Conservation (phyloP, 2,888 invertebrate species). For the Seladonia tumulorum region DNA sequence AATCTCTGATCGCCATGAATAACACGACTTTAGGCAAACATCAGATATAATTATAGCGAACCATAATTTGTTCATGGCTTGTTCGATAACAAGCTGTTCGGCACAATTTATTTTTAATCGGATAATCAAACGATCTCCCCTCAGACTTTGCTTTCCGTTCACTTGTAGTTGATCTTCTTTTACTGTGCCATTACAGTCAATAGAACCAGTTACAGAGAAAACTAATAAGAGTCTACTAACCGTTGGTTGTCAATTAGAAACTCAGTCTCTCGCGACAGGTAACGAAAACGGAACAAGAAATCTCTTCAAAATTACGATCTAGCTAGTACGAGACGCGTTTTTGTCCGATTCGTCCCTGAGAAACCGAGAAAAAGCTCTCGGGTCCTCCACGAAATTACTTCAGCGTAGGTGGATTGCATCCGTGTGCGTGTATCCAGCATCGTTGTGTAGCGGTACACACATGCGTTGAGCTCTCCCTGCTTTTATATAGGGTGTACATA, state of each 20-base stretch:
- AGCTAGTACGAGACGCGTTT: conserved; percentile 61
- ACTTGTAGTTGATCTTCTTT: too few relatives aligned
- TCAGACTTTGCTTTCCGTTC: too few relatives aligned
- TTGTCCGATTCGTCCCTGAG: conserved; percentile 62
- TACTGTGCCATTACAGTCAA: too few relatives aligned
- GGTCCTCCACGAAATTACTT: conserved; percentile 63
- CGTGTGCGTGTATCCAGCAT: neutral
- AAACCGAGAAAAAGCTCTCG: conserved; percentile 46
- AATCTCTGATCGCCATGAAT: neutral
- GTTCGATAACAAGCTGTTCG: neutral
- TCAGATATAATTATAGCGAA: neutral
- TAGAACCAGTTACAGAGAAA: too few relatives aligned
- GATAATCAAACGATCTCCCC: neutral
- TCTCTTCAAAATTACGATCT: conserved; percentile 66
- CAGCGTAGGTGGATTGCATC: conserved; percentile 16
- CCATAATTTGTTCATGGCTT: neutral
- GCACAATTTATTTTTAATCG: too few relatives aligned
- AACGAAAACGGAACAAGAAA: conserved; percentile 49
- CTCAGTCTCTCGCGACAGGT: conserved; percentile 10
- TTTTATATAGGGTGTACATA: conserved; percentile 2
- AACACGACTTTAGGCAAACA: neutral
- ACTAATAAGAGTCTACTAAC: neutral
- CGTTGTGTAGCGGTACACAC: neutral
- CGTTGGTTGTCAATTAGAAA: neutral
- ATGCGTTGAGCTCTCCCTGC: neutral